Percentiles rank a stretch among this genome's conserved stretches.
Evolutionary conservation across 2,888 invertebrate genomes (phyloP).

Genomic region (Chaitophorus viminalis): DNA sequence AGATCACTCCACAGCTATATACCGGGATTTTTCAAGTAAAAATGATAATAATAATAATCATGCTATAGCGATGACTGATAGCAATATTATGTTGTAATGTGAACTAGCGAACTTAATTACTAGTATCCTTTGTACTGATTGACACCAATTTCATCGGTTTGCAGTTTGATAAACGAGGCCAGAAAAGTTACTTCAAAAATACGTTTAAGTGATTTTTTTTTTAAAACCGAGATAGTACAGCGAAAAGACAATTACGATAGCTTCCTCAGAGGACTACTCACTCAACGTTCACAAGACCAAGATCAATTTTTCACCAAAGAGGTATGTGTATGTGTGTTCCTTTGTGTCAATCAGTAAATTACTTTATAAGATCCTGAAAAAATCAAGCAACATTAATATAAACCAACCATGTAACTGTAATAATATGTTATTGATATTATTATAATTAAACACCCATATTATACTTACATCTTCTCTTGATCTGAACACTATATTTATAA

Average conservation of each 20-base stretch:
- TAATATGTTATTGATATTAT: no score
- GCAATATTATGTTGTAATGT: no score
- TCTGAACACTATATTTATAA: no score
- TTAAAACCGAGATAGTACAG: constrained; percentile 36
- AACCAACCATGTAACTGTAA: no score
- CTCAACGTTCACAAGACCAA: constrained; percentile 35
- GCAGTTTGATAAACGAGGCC: constrained; percentile 21
- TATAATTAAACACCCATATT: no score
- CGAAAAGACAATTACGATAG: constrained; percentile 36
- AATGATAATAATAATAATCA: neutral
- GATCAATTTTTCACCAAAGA: constrained; percentile 37
- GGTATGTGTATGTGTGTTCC: neutral
- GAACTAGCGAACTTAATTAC: no score
- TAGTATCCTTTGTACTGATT: no score
- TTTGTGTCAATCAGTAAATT: no score
- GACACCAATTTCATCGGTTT: neutral
- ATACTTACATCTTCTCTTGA: no score
- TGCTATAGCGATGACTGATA: no score
- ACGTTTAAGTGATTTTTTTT: constrained; percentile 35
- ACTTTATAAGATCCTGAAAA: no score
- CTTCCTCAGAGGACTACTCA: constrained; percentile 40
- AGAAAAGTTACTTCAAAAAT: constrained; percentile 8
- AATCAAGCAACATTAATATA: no score
- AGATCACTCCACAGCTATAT: constrained; percentile 75
- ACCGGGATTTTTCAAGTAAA: constrained; percentile 38